Base-by-base conservation (phyloP, 2,888 invertebrate genomes). In the Tachina grossa region DNA sequence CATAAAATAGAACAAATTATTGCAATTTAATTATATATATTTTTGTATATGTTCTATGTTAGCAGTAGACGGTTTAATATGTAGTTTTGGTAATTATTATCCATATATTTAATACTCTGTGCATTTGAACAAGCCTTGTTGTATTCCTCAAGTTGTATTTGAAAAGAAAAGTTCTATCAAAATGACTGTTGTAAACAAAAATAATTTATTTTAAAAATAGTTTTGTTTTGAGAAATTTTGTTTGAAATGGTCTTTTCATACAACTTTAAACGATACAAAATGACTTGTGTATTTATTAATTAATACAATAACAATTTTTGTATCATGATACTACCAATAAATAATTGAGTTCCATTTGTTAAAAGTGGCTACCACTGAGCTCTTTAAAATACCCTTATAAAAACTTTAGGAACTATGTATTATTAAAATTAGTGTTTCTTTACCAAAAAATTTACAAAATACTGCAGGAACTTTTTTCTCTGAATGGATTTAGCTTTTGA, bases 401-500 rank as follows among this genome's bases (percentile, higher is more conserved):
- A 59, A 19, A 19, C 31, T 16, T 57, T 72, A 76, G 82, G 76
- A 82, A 82, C 82, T 69, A 19, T 53, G n/a, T 10, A 72, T 45
- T 43, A 13, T 47, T 9, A 9, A 9, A 9, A n/a, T 8, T 39
- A 9, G 65, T 68, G 9, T 57, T 14, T 22, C 19, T 9, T 16
- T 53, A 63, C 41, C 6, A 13, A 13, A 3, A 39, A 51, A 31
- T 57, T 95, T 96, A 98, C 88, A 98, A 94, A 89, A 98, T 94
- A 89, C 95, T 95, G 93, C 98, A 98, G 84, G 97, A 96, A 92
- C 96, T 97, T 93, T 98, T 98, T 93, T 98, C 98, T 88, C 98
- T 95, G 94, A 98, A 98, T 43, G 98, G 98, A 93, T 98, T 98
- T 16, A 97, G 97, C 92, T 98, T 97, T 92, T 98, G 98, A 88